Conservation (phyloP, 1,140 invertebrate genomes). For the Ceratosolen fusciceps region DNA sequence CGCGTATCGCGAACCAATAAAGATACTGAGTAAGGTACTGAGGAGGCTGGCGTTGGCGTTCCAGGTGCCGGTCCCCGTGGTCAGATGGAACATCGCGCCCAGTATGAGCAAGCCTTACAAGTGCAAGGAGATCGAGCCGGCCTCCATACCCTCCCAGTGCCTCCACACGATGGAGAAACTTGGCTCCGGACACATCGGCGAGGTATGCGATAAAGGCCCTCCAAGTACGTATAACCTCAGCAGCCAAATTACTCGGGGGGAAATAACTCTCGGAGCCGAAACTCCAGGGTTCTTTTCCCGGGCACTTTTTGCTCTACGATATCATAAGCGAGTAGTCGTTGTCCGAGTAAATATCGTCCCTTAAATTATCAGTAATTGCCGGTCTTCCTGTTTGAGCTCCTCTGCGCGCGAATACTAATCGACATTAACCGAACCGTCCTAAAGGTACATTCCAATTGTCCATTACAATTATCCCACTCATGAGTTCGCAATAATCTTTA, state of each 20-base stretch:
- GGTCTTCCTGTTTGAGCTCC: no score
- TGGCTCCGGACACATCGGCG: constrained; percentile 81
- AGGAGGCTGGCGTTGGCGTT: constrained; percentile 66
- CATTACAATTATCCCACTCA: no score
- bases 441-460: no score
- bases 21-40: constrained; percentile 8
- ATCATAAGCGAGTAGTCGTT: neutral
- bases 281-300: neutral
- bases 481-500: no score
- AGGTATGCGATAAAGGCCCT: constrained; percentile 70
- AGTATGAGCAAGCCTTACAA: constrained; percentile 76
- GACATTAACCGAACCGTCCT: no score
- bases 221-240: neutral
- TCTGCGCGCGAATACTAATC: no score
- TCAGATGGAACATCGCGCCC: constrained; percentile 77
- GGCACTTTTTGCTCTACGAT: neutral
- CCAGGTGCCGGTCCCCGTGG: constrained; percentile 73
- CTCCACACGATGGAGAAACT: constrained; percentile 80
- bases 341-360: no score
- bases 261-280: neutral
- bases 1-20: no score
- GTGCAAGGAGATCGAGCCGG: constrained; percentile 75
- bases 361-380: no score
- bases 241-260: neutral
- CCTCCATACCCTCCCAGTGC: constrained; percentile 78